Base-by-base conservation (phyloP, 2,113 vertebrate species). In the Oceanodroma tethys region DNA sequence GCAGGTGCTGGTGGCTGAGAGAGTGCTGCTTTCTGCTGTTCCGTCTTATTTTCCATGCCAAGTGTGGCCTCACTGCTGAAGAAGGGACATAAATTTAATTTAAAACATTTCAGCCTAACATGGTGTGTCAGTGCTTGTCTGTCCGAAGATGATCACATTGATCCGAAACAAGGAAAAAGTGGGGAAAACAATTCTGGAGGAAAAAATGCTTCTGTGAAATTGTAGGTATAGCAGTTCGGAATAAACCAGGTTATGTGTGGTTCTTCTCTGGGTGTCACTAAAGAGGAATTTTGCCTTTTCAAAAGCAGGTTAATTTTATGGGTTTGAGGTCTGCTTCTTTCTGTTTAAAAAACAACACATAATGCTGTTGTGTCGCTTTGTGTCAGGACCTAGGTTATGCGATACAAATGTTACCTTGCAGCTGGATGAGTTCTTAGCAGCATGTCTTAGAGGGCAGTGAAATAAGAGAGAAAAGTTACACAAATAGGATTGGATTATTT, bases 191-290 rank as follows among this genome's bases (percentile, higher is more conserved):
- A 4, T 32, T 53, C 32, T 70, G n/a, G 20, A 73, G 23, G n/a
- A 25, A 68, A 43, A 22, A 52, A 6, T 48, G 8, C 16, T 70
- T 55, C 40, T 65, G 0, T 70, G 29, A 89, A 59, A 12, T 52
- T 70, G 4, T 0, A 34, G 40, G 11, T 60, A 8, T 23, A 36
- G 8, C 47, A 48, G 12, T 71, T 60, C 1, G 0, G 22, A 72
- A 20, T 65, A 81, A 75, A 87, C 5, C 20, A 30, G 42, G 26
- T 78, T 18, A 11, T 4, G 13, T 21, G 20, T 65, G 34, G 10
- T 59, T 78, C 30, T 67, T 56, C 13, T 55, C 70, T 8, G 25
- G 9, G 8, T 60, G 36, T 16, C 32, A 36, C 12, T 36, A 12
- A 45, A 74, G 38, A 48, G 21, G 30, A 72, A 15, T 67, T 84